Conservation (phyloP, 2,888 invertebrate genomes). For the Monoplex corrugatus region DNA sequence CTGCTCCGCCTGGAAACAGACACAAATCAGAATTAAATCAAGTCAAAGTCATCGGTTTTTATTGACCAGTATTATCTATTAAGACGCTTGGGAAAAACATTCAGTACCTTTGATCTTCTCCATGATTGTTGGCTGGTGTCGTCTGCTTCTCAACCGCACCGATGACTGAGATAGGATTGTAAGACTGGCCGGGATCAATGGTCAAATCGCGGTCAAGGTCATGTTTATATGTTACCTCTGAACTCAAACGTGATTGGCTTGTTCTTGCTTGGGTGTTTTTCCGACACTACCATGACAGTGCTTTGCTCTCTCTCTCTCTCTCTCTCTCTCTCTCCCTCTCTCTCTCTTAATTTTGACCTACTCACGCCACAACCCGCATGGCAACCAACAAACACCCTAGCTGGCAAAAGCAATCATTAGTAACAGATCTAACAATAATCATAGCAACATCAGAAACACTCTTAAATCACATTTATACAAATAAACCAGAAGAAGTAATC, state of each 20-base stretch:
- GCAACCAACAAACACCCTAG: no score
- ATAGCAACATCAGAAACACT: no score
- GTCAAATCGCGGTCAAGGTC: background rate
- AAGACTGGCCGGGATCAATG: background rate
- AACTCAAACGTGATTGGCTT: slow-evolving; percentile 28
- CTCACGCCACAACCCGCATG: background rate
- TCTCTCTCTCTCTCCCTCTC: background rate
- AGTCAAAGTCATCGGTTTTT: background rate
- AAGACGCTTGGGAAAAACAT: no score
- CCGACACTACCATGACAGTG: background rate
- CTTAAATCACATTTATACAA: no score
- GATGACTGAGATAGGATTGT: no score
- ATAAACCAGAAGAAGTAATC: no score
- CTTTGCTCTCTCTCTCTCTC: background rate
- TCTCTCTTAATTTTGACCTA: background rate
- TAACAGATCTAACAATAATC: no score
- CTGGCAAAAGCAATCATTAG: no score
- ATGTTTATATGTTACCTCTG: background rate
- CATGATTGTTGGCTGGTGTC: slow-evolving; percentile 57
- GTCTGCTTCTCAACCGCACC: background rate
- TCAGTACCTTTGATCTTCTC: slow-evolving; percentile 72
- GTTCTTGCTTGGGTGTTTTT: background rate
- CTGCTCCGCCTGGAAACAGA: slow-evolving; percentile 76
- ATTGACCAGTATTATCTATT: background rate
- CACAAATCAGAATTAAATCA: slow-evolving; percentile 21